Conservation (phyloP, 2,888 invertebrate species). For the Caenorhabditis panamensis region DNA sequence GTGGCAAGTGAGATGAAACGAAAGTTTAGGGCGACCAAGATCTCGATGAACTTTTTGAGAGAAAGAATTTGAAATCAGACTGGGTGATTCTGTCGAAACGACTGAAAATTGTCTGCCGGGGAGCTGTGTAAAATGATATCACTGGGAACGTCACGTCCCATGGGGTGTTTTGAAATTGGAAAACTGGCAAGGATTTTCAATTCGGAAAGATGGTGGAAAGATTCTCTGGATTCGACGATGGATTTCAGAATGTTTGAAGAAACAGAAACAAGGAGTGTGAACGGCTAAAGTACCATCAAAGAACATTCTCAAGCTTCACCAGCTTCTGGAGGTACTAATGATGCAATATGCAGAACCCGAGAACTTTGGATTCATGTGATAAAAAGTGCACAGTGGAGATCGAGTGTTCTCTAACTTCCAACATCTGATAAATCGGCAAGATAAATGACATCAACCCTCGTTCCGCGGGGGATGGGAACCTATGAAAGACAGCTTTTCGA, state of each 20-base stretch:
- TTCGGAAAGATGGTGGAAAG: not conserved
- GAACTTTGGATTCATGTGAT: too few species aligned
- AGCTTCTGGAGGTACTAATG: too few species aligned
- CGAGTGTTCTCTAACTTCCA: too few species aligned
- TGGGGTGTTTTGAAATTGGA: not conserved
- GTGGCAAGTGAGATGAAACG: not conserved
- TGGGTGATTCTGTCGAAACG: slow-evolving; percentile 7
- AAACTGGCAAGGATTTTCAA: not conserved
- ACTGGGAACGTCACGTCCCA: slow-evolving; percentile 19
- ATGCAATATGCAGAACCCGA: too few species aligned
- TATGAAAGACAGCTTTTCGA: not conserved
- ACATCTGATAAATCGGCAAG: not conserved
- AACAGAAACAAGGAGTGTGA: too few species aligned
- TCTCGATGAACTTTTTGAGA: slow-evolving; percentile 7
- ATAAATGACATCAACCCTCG: not conserved
- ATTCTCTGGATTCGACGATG: too few species aligned
- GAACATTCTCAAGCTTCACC: too few species aligned
- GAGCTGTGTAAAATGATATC: slow-evolving; percentile 23
- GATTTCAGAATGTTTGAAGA: too few species aligned
- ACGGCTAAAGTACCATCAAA: too few species aligned
- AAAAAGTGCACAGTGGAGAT: too few species aligned
- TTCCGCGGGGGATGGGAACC: not conserved
- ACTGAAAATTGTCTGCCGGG: slow-evolving; percentile 13
- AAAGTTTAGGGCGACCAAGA: slow-evolving; percentile 11
- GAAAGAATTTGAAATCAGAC: not conserved